Evolutionary conservation across 2,113 vertebrate species (phyloP).

Genomic region (Oriolus oriolus): DNA sequence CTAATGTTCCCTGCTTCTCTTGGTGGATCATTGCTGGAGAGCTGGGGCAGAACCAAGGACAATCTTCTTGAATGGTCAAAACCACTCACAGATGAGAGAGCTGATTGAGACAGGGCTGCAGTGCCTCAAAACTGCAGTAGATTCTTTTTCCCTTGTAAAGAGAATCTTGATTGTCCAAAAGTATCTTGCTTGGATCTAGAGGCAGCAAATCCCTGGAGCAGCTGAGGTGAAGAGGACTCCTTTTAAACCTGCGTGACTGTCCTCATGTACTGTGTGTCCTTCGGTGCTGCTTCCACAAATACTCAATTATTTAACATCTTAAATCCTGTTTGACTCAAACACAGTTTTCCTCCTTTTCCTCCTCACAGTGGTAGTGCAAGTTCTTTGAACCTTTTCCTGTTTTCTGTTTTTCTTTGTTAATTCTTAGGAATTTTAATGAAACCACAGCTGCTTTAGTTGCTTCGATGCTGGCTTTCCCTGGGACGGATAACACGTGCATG

Average conservation of each 20-base stretch:
- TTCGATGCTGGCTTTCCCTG: conserved; percentile 85
- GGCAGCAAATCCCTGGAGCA: not conserved
- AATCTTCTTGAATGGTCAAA: not conserved
- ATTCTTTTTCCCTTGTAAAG: not conserved
- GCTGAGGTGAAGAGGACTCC: not conserved
- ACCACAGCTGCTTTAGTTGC: conserved; percentile 74
- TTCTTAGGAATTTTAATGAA: conserved; percentile 81
- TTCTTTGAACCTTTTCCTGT: not conserved
- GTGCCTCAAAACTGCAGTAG: not conserved
- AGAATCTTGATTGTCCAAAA: not conserved
- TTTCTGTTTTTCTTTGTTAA: not conserved
- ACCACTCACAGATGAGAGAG: not conserved
- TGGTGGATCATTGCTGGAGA: not conserved
- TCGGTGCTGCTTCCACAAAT: not conserved
- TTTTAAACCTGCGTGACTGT: not conserved
- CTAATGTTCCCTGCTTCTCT: not conserved
- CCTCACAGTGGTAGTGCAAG: not conserved
- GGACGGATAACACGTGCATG: conserved; percentile 84
- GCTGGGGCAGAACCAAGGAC: not conserved
- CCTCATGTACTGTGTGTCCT: not conserved
- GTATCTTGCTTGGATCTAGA: not conserved
- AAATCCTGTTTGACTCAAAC: not conserved
- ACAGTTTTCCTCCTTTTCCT: not conserved
- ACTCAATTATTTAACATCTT: not conserved
- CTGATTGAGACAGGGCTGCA: not conserved